Conservation (phyloP, 2,113 vertebrate genomes). For the Pteropus alecto region DNA sequence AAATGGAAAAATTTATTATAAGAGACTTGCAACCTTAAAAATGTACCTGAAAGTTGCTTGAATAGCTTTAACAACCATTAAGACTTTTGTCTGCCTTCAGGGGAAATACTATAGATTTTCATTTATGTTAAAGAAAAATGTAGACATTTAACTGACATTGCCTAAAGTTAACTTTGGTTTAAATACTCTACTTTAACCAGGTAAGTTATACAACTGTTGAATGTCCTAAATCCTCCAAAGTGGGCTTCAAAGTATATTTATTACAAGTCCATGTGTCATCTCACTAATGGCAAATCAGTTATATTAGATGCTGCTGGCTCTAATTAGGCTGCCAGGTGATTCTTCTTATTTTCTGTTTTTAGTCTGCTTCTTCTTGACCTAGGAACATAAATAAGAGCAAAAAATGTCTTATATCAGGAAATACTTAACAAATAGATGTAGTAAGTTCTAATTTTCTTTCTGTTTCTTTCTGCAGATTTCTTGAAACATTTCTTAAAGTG, state of each 20-base stretch:
- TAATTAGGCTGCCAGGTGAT: rapidly evolving
- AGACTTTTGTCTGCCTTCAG: slow-evolving; percentile 26
- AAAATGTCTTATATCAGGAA: not conserved
- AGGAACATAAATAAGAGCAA: not conserved
- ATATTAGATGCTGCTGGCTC: no score
- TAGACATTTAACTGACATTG: not conserved
- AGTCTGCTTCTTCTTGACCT: not conserved
- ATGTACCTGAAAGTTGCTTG: not conserved
- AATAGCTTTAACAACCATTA: not conserved
- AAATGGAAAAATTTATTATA: not conserved
- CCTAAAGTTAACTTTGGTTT: slow-evolving; percentile 30
- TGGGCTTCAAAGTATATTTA: not conserved
- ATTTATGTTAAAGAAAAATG: slow-evolving; percentile 5
- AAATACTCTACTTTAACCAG: not conserved
- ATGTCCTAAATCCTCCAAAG: not conserved
- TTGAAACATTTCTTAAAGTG: slow-evolving; percentile 4
- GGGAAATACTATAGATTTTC: not conserved
- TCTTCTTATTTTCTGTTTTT: not conserved
- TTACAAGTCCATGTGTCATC: not conserved
- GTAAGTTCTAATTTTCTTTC: not conserved
- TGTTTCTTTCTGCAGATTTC: not conserved
- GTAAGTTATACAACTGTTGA: not conserved
- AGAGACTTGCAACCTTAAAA: slow-evolving; percentile 11
- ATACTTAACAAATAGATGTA: not conserved
- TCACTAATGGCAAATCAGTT: not conserved